Percentiles rank a stretch among this genome's conserved stretches.
phyloP scores from a whole-genome alignment of 2,888 invertebrate genomes.

The Abscondita cerata region DNA sequence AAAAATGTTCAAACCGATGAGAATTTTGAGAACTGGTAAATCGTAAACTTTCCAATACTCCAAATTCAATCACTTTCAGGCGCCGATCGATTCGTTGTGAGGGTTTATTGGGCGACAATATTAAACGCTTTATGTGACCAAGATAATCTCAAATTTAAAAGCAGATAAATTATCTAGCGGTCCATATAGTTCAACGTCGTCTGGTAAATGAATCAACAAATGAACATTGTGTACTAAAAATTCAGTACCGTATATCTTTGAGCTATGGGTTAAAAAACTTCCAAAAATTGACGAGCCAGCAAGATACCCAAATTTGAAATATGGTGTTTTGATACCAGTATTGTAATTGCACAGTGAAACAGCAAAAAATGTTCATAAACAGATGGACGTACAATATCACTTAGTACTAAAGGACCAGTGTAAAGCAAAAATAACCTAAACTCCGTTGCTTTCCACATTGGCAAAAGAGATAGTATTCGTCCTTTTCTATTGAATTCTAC shows the following conservation, averaged over 20 bases:
- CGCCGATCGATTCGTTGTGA: conserved; percentile 2
- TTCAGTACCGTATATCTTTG: conserved; percentile 14
- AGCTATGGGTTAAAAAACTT: conserved; percentile 17
- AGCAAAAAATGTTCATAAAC: conserved; percentile 30
- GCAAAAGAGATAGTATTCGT: no score
- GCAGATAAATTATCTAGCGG: conserved; percentile 18
- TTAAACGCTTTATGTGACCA: conserved; percentile 7
- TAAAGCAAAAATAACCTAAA: conserved; percentile 32
- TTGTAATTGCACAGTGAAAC: conserved; percentile 24
- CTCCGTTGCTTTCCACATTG: conserved; percentile 35
- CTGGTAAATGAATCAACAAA: conserved; percentile 11
- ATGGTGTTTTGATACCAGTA: conserved; percentile 13
- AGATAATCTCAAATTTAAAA: conserved; percentile 19
- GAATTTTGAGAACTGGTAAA: background rate
- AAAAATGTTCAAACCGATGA: background rate
- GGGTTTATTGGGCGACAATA: conserved; percentile 14
- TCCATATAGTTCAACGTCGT: conserved; percentile 15
- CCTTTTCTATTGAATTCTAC: no score
- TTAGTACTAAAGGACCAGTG: conserved; percentile 25
- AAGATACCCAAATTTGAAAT: conserved; percentile 1
- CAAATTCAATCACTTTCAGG: background rate
- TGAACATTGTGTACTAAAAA: conserved; percentile 23
- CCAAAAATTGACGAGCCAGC: conserved; percentile 15
- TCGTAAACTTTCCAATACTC: background rate
- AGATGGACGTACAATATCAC: conserved; percentile 19